phyloP scores from a whole-genome alignment of 92 coral and sea anemone genomes.

The Plumapathes pennacea region DNA sequence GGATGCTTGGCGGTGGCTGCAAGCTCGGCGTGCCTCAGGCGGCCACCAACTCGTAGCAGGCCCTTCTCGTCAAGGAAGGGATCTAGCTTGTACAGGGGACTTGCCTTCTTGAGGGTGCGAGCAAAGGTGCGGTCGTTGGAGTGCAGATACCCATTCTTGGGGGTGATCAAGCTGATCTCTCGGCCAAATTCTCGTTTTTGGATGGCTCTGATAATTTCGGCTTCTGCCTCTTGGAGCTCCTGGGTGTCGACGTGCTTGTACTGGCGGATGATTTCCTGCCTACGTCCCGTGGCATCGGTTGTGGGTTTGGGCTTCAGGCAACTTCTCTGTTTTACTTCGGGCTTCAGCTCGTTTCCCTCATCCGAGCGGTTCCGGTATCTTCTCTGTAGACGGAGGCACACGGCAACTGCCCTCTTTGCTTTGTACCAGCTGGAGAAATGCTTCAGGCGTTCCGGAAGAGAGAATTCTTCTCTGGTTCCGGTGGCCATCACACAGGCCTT shows the following conservation, averaged over 20 bases:
- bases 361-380: neutral
- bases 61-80: slow-evolving; percentile 28
- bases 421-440: slow-evolving; percentile 37
- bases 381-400: slow-evolving; percentile 11
- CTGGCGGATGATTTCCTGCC: neutral
- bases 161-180: slow-evolving; percentile 1
- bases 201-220: slow-evolving; percentile 5
- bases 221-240: slow-evolving; percentile 16
- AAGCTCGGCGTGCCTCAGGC: slow-evolving; percentile 16
- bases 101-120: slow-evolving; percentile 5
- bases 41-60: slow-evolving; percentile 17
- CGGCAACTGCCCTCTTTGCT: slow-evolving; percentile 41
- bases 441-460: slow-evolving; percentile 6
- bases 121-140: slow-evolving; percentile 1
- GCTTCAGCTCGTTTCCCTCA: too few species aligned
- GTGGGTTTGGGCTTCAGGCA: neutral
- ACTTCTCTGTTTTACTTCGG: neutral
- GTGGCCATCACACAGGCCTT: slow-evolving; percentile 7
- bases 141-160: neutral
- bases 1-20: slow-evolving; percentile 31
- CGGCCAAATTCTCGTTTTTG: slow-evolving; percentile 3
- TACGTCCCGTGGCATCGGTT: neutral
- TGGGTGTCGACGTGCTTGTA: slow-evolving; percentile 5
- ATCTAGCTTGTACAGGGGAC: slow-evolving; percentile 20
- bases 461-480: neutral